Conservation (phyloP, 64 coral and sea anemone species). For the Montipora cactus region DNA sequence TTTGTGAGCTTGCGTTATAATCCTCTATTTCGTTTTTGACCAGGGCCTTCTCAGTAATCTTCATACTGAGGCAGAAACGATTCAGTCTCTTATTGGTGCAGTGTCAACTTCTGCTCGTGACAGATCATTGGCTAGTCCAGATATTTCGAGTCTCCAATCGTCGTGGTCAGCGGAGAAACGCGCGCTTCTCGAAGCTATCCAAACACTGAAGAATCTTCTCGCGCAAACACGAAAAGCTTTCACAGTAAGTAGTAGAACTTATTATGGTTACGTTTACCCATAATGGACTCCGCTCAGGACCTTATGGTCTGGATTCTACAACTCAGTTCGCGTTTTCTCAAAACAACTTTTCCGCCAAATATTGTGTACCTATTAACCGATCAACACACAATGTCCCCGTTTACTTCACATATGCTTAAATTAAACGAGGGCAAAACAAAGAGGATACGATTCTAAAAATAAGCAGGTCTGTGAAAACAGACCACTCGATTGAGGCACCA, state of each 20-base stretch:
- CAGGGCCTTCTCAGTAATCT: conserved; percentile 88
- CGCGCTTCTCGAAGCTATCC: conserved; percentile 80
- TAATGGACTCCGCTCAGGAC: no score
- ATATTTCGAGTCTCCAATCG: conserved; percentile 61
- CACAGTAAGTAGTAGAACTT: conserved; percentile 47
- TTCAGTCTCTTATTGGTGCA: conserved; percentile 75
- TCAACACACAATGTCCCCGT: no score
- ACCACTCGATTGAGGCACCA: no score
- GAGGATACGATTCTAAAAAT: no score
- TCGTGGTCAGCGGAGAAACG: conserved; percentile 85
- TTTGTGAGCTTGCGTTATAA: background rate
- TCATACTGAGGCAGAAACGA: conserved; percentile 85
- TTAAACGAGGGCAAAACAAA: no score
- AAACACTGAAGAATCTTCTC: conserved; percentile 84
- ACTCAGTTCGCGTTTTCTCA: no score
- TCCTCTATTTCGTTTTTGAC: background rate
- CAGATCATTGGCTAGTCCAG: conserved; percentile 12
- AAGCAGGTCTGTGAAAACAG: no score
- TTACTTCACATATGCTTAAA: no score
- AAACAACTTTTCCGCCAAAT: no score
- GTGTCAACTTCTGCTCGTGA: conserved; percentile 58
- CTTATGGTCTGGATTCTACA: no score
- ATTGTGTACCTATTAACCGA: no score
- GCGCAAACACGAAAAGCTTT: conserved; percentile 71
- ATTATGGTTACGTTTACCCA: no score